Percentiles rank a stretch among this genome's conserved stretches.
These are phyloP conservation scores for Toxotes chatareus DNA, from an alignment of 2,113 vertebrate species.

Conservation along the genomic window DNA sequence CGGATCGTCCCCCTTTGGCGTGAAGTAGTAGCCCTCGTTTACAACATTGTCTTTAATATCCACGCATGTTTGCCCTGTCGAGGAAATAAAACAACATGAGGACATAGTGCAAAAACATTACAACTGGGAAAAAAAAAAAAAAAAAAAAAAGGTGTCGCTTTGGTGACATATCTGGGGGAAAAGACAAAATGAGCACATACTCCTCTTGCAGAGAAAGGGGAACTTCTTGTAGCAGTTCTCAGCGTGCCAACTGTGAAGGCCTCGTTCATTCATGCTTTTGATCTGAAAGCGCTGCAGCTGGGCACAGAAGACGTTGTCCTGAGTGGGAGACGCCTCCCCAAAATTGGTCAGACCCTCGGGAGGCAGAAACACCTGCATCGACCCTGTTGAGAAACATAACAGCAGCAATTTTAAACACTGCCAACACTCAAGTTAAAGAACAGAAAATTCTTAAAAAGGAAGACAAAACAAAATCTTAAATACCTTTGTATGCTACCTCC, in stretches of 20 bases:
- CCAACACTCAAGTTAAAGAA: neutral
- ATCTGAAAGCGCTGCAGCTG: conserved; percentile 95
- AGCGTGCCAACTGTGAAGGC: conserved; percentile 95
- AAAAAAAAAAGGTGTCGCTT: too few relatives aligned
- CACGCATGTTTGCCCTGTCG: conserved; percentile 94
- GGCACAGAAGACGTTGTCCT: conserved; percentile 92
- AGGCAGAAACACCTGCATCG: conserved; percentile 93
- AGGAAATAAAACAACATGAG: neutral
- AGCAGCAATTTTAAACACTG: neutral
- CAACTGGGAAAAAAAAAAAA: too few relatives aligned
- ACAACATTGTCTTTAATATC: conserved; percentile 99
- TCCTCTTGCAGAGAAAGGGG: conserved; percentile 97
- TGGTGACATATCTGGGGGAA: neutral
- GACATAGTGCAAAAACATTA: neutral
- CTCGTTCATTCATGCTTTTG: conserved; percentile 90
- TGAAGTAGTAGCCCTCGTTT: conserved; percentile 97
- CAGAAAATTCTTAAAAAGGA: neutral
- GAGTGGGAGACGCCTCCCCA: conserved; percentile 85
- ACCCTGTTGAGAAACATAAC: conserved; percentile 79
- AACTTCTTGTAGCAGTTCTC: conserved; percentile 97
- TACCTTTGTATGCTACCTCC: conserved; percentile 98
- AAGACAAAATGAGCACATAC: conserved; percentile 79
- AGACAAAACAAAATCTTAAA: neutral
- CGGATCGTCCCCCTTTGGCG: conserved; percentile 96
- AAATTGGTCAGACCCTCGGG: conserved; percentile 88